Base-by-base conservation (phyloP, 1,140 invertebrate species). In the Penaeus indicus region DNA sequence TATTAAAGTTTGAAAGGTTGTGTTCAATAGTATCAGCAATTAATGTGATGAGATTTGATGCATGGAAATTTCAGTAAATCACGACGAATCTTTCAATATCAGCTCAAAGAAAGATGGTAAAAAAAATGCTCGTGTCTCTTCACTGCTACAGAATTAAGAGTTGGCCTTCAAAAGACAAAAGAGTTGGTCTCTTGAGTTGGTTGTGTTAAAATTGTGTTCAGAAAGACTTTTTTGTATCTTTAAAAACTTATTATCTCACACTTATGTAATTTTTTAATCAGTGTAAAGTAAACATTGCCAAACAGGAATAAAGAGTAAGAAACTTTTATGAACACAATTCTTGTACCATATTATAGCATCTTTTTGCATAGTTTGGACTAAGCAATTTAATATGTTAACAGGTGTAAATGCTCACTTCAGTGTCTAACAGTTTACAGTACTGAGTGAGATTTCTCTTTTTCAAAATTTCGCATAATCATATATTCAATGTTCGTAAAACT, bases 311-410 rank as follows among this genome's bases (percentile, higher is more conserved):
- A 54, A 13, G 54, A 13, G 54, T 54, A 54, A 54, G 25, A 27
- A 78, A 54, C 67, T 84, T 25, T 72, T 72, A 67, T 84, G 82
- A 84, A 38, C 42, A 84, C 82, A 84, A 22, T 72, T 18, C 42
- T 72, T 25, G 27, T 84, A 47, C 21, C 72, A 64, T 84, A 69
- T 38, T 72, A 42, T 25, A 72, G 22, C 47, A 42, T 61, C 21
- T 67, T 38, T 27, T 64, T 64, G 22, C 81, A 82, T 11, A 42
- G 82, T 72, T 72, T 42, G 42, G 64, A 67, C n/a, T 72, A n/a
- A 84, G 82, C 82, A 84, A 72, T 38, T 11, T 67, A 64, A 72
- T 84, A 25, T 84, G 1, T 54, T 16, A 54, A 54, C 16, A 16
- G 54, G 54, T 54, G 54, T 54, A 54, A 54, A 54, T 54, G 16